Conservation (phyloP, 2,113 vertebrate species). For the Elanus axillaris region DNA sequence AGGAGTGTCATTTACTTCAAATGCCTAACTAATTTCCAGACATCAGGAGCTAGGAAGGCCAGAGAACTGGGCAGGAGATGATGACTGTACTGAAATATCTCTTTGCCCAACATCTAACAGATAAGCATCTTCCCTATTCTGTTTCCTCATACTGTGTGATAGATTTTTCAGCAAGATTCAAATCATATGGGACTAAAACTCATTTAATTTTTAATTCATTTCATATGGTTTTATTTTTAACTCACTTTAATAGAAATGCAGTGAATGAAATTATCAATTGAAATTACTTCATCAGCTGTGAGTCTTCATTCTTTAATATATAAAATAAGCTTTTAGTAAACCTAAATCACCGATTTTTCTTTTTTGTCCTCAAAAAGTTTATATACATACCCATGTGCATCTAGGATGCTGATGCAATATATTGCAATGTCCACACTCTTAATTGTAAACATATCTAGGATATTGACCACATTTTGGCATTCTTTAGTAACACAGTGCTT, state of each 20-base stretch:
- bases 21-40: not conserved
- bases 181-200: not conserved
- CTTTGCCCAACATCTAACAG: not conserved
- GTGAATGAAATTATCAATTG: constrained; percentile 32
- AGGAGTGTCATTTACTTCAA: not conserved
- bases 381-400: not conserved
- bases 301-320: constrained; percentile 5
- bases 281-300: constrained; percentile 46
- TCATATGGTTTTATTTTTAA: constrained; percentile 49
- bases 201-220: constrained; percentile 47
- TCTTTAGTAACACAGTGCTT: not conserved
- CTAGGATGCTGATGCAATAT: not conserved
- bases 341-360: not conserved
- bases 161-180: constrained; percentile 28
- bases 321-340: constrained; percentile 22
- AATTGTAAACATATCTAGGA: not conserved
- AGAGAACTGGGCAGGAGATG: not conserved
- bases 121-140: not conserved
- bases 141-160: not conserved
- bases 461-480: not conserved
- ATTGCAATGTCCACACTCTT: not conserved
- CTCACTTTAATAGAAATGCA: constrained; percentile 43
- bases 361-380: not conserved
- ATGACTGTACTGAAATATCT: not conserved
- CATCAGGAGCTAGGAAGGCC: not conserved